These are phyloP conservation scores for Numenius phaeopus DNA, from an alignment of 2,797 vertebrate species.

Conservation along the genomic window DNA sequence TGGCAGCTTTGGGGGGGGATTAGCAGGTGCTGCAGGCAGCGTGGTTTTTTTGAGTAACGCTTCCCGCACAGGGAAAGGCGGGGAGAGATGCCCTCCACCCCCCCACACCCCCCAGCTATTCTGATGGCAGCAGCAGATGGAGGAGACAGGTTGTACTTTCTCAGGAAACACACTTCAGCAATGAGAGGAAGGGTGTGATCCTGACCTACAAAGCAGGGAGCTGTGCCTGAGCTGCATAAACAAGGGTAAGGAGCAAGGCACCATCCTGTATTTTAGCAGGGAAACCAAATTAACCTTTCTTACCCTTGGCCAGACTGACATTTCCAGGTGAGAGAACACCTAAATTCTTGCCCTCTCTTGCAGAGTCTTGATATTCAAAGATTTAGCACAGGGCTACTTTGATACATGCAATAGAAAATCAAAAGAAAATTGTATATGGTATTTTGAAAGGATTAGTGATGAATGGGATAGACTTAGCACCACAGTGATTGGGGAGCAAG, in stretches of 20 bases:
- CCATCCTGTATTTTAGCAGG: not conserved
- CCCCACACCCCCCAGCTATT: not conserved
- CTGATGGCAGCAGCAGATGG: not conserved
- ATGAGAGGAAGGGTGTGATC: conserved; percentile 16
- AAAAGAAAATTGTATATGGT: not conserved
- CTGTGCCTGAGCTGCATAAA: not conserved
- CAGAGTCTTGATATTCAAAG: not conserved
- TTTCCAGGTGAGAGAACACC: not conserved
- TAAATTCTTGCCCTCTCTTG: too few relatives aligned
- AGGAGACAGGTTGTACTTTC: conserved; percentile 37
- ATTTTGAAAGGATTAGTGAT: not conserved
- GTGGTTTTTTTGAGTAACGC: not conserved
- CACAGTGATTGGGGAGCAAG: not conserved
- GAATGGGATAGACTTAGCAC: not conserved
- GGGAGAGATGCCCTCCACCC: not conserved
- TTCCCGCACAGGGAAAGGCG: accelerated
- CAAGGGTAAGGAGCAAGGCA: not conserved
- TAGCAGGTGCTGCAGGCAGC: not conserved
- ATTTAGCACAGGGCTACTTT: not conserved
- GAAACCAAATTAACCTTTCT: not conserved
- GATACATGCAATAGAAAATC: not conserved
- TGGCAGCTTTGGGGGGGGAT: accelerated
- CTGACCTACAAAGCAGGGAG: not conserved
- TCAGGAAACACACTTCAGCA: not conserved
- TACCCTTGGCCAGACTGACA: not conserved